Conservation (phyloP, 2,888 invertebrate genomes). For the Hirtodrosophila cameraria region DNA sequence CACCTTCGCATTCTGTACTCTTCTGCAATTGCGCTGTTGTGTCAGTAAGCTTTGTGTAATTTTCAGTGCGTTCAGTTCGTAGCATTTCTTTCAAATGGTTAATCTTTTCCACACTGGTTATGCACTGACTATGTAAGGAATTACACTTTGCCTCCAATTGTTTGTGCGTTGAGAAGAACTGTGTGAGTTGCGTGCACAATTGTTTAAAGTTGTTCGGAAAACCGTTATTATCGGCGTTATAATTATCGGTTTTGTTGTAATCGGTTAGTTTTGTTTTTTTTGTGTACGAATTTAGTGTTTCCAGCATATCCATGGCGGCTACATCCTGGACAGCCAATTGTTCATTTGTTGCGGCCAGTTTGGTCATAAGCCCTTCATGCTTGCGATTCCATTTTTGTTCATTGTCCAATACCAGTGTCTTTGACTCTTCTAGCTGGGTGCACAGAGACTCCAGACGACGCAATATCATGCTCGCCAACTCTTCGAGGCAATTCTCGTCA, state of each 20-base stretch:
- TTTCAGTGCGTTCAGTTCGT: neutral
- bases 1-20: neutral
- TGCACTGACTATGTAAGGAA: neutral
- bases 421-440: constrained; percentile 16
- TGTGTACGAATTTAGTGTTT: neutral
- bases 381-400: neutral
- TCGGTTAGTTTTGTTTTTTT: neutral
- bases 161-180: neutral
- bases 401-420: neutral
- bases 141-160: neutral
- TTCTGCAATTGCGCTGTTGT: neutral
- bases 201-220: neutral
- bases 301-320: neutral
- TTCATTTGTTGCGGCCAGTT: neutral
- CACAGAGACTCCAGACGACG: constrained; percentile 32
- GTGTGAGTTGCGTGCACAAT: neutral
- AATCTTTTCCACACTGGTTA: neutral
- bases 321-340: neutral
- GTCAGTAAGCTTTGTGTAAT: neutral
- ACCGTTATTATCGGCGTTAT: neutral
- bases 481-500: constrained; percentile 24
- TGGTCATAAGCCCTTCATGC: neutral
- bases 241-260: too few relatives aligned
- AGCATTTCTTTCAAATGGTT: neutral
- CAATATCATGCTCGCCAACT: constrained; percentile 49